Evolutionary conservation across 2,888 invertebrate species (phyloP), one percentile per base, ranked within the genome.

Genomic region (Drosophila pseudotakahashii): DNA sequence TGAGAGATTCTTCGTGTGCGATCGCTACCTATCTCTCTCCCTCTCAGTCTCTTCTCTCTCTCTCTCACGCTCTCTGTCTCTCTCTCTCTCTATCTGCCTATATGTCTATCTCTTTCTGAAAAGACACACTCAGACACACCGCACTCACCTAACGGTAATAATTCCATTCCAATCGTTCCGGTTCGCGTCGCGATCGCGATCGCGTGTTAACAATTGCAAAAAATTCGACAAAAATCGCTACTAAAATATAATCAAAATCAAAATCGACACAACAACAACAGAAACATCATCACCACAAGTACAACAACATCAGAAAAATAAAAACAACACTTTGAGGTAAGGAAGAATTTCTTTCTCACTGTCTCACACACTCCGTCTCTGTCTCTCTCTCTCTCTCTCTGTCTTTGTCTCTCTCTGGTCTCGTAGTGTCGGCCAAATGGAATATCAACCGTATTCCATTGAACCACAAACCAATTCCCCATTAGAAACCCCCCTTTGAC

Each of bases 311-410:
- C 68, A 36, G 69, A 58, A 54, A 57, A 48, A 26, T 26, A 26
- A 5, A 48, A 34, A 54, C 30, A 30, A 71, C 71, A 71, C 71
- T 30, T 63, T 55, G 72, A 72, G 72, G 71, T 71, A 72, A 71
- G 72, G 72, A 66, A 63, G 72, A 57, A 72, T 71, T 63, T 71
- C 57, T 62, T 52, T 68, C 57, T 72, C 72, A 64, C 51, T 64
- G 50, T 66, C 50, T 45, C 57, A 58, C 64, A 63, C 63, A 54
- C 41, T 64, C 42, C 42, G 73, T 39, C 52, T 54, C 39, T 42
- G 39, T 36, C 34, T 42, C 34, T 52, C 23, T 47, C 30, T 57
- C 42, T 51, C 59, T 60, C 44, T 70, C 30, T 69, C 47, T 70
- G 39, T 62, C 34, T 62, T 26, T 62, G 23, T 69, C 36, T 62